Evolutionary conservation across 1,140 invertebrate species (phyloP).

Genomic region (Drosophila funebris): DNA sequence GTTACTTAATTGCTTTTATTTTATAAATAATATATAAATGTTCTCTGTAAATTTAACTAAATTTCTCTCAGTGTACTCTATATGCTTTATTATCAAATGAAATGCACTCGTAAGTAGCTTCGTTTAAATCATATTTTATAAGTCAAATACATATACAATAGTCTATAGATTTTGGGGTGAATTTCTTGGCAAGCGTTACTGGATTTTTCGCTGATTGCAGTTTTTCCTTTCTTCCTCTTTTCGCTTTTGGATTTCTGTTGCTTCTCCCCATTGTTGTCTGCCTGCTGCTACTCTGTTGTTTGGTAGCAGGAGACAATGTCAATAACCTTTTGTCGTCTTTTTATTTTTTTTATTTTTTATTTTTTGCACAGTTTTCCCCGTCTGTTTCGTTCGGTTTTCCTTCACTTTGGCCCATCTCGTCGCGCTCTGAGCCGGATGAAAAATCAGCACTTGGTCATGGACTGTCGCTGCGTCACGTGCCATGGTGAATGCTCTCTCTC

Average conservation of each 20-base stretch:
- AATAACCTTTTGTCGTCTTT: constrained; percentile 72
- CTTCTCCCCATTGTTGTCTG: constrained; percentile 34
- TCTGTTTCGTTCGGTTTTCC: background rate
- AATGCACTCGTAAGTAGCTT: background rate
- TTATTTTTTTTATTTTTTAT: too few relatives aligned
- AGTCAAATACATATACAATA: constrained; percentile 2
- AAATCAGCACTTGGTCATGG: constrained; percentile 82
- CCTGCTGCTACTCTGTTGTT: constrained; percentile 16
- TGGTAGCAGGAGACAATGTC: constrained; percentile 61
- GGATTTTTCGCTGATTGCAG: constrained; percentile 29
- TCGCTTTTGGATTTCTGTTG: constrained; percentile 34
- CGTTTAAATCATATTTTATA: background rate
- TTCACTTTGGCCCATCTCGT: constrained; percentile 7
- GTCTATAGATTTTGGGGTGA: background rate
- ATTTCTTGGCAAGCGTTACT: constrained; percentile 26
- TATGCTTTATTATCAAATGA: background rate
- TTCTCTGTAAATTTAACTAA: background rate
- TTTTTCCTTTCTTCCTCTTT: constrained; percentile 2
- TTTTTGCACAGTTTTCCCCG: constrained; percentile 1
- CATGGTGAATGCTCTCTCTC: constrained; percentile 30
- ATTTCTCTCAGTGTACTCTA: background rate
- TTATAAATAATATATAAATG: background rate
- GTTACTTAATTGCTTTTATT: background rate
- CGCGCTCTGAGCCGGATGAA: constrained; percentile 58
- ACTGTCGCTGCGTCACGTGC: constrained; percentile 80